Evolutionary conservation across 1,140 invertebrate genomes (phyloP).

Genomic region (Cheumatopsyche charites): DNA sequence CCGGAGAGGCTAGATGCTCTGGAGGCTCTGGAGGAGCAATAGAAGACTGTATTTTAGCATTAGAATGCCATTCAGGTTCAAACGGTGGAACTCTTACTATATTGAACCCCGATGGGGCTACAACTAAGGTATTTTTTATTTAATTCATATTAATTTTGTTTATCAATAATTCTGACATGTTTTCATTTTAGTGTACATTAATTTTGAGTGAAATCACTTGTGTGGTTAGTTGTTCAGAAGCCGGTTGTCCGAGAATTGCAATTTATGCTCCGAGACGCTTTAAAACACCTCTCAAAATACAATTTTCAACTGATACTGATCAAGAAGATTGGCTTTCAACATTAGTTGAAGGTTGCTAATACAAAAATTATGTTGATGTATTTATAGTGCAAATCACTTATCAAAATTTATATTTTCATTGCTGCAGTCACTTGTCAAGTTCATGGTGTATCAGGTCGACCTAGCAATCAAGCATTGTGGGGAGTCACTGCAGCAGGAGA

Average conservation of each 20-base stretch:
- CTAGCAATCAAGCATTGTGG: slow-evolving; percentile 77
- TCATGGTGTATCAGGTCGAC: slow-evolving; percentile 70
- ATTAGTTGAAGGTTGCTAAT: slow-evolving; percentile 61
- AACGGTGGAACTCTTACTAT: slow-evolving; percentile 78
- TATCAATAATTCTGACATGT: background rate
- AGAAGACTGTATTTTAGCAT: slow-evolving; percentile 78
- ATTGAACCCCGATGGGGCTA: slow-evolving; percentile 74
- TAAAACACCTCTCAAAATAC: slow-evolving; percentile 67
- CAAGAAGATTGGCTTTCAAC: slow-evolving; percentile 86
- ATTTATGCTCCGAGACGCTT: slow-evolving; percentile 71
- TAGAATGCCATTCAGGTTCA: slow-evolving; percentile 73
- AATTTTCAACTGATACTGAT: slow-evolving; percentile 79
- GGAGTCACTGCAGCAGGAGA: slow-evolving; percentile 78
- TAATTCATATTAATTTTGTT: background rate
- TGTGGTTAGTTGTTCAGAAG: slow-evolving; percentile 76
- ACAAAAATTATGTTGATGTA: slow-evolving; percentile 2
- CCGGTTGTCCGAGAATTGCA: slow-evolving; percentile 73
- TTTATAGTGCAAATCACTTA: too few species aligned
- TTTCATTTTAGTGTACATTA: slow-evolving; percentile 56
- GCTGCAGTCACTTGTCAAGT: slow-evolving; percentile 70
- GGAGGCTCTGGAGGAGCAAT: slow-evolving; percentile 65
- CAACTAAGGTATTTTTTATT: slow-evolving; percentile 67
- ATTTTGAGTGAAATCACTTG: slow-evolving; percentile 75
- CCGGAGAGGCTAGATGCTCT: slow-evolving; percentile 74
- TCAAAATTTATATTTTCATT: slow-evolving; percentile 42